Conservation (phyloP, 2,797 vertebrate species). For the Lagodon rhomboides region DNA sequence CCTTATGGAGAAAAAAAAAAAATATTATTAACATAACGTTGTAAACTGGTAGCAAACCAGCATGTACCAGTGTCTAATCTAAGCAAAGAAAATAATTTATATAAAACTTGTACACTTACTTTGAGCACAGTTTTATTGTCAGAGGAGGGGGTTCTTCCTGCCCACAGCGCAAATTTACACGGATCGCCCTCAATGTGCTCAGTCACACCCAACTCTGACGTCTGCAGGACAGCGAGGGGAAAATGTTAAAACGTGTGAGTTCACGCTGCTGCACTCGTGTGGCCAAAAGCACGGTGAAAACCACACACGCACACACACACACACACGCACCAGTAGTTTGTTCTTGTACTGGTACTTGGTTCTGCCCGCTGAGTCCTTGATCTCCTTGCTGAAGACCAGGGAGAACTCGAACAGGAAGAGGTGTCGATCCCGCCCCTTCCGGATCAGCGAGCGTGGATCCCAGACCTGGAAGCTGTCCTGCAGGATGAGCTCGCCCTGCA, state of each 20-base stretch:
- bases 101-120: constrained; percentile 73
- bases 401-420: constrained; percentile 99
- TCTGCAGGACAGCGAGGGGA: constrained; percentile 80
- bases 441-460: constrained; percentile 98
- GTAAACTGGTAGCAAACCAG: neutral
- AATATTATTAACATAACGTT: neutral
- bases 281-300: neutral
- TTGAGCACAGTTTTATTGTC: constrained; percentile 99
- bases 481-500: constrained; percentile 97
- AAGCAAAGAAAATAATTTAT: neutral
- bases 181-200: constrained; percentile 98
- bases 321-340: constrained; percentile 90
- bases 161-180: constrained; percentile 98
- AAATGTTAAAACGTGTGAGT: constrained; percentile 29
- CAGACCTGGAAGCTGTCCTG: constrained; percentile 99
- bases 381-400: constrained; percentile 97
- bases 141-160: constrained; percentile 96
- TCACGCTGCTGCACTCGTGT: neutral
- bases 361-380: constrained; percentile 97
- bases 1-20: constrained; percentile 78
- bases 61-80: neutral
- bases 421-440: constrained; percentile 96
- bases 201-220: constrained; percentile 96
- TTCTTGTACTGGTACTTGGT: constrained; percentile 99
- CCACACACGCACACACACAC: constrained; percentile 17